Evolutionary conservation across 1,140 invertebrate genomes (phyloP), one percentile per base, ranked within the genome.

Genomic region (Drosophila ironensis): DNA sequence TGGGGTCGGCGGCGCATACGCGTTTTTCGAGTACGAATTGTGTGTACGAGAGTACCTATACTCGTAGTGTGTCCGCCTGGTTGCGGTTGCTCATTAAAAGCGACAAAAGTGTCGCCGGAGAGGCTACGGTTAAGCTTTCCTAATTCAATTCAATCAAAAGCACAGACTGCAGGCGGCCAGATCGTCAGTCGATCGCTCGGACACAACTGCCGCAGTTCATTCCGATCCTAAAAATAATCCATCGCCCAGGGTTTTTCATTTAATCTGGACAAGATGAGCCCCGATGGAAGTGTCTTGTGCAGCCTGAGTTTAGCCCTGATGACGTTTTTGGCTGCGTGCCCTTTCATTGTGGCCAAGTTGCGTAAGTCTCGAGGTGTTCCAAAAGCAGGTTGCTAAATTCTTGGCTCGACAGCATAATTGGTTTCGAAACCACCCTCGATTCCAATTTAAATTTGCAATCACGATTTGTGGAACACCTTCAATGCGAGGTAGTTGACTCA

Each of bases 71-170:
- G 63, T 84, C 69, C 37, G 38, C 50, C 33, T 69, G 44, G 66
- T 35, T 7, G 30, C 33, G n/a, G 30, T 5, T 30, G 35, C 27
- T 52, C 24, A 27, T 45, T 67, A 52, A 52, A 38, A 30, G 27
- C 52, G 48, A 60, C 47, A 14, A 50, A 47, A 67, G 30, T 61
- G 66, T 52, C 42, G 54, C 24, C 27, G 41, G 30, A 57, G 48
- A 52, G 46, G 51, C 66, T 69, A 56, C 56, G 78, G 70, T 56
- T 52, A 25, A 52, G 48, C 45, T 64, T 50, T 66, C 56, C 86
- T 84, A 84, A 84, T 86, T 84, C 56, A 86, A 84, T 86, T 84
- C 56, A 86, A 86, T 84, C 73, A 84, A 84, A 84, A 84, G 50
- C 53, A 24, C 47, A 41, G 40, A 46, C 27, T 24, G 19, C 35